These are phyloP conservation scores for Spialia ferax DNA, from an alignment of 2,888 invertebrate genomes.

Conservation along the genomic window DNA sequence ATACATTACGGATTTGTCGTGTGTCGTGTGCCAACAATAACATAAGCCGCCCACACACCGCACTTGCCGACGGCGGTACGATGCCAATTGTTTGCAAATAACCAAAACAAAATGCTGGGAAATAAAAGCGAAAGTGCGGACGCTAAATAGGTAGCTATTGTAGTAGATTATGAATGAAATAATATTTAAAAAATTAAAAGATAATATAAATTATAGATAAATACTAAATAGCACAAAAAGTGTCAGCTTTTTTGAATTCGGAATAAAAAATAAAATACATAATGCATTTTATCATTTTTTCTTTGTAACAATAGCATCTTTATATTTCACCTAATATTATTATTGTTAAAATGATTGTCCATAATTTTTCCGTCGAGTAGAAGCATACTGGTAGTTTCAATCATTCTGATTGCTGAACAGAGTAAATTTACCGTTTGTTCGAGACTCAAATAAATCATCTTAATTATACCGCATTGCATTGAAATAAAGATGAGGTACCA, in stretches of 20 bases:
- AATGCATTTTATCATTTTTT: no score
- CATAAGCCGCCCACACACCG: constrained; percentile 1
- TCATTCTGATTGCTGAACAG: neutral
- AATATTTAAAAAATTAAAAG: no score
- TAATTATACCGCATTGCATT: constrained; percentile 3
- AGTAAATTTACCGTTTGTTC: neutral
- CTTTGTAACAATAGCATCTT: no score
- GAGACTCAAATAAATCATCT: constrained; percentile 15
- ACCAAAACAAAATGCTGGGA: constrained; percentile 11
- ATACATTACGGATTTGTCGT: constrained; percentile 6
- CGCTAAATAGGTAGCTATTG: neutral
- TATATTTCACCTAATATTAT: no score
- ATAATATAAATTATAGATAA: no score
- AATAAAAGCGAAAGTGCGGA: neutral
- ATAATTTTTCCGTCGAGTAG: no score
- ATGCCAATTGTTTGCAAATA: constrained; percentile 28
- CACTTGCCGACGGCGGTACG: neutral
- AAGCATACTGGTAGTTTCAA: no score
- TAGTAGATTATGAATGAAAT: no score
- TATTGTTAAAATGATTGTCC: no score
- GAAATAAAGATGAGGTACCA: neutral
- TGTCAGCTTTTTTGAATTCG: no score
- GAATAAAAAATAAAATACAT: no score
- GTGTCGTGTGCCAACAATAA: constrained; percentile 15
- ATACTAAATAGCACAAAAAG: no score